Evolutionary conservation across 2,113 vertebrate species (phyloP).

Genomic region (Phainopepla nitens): DNA sequence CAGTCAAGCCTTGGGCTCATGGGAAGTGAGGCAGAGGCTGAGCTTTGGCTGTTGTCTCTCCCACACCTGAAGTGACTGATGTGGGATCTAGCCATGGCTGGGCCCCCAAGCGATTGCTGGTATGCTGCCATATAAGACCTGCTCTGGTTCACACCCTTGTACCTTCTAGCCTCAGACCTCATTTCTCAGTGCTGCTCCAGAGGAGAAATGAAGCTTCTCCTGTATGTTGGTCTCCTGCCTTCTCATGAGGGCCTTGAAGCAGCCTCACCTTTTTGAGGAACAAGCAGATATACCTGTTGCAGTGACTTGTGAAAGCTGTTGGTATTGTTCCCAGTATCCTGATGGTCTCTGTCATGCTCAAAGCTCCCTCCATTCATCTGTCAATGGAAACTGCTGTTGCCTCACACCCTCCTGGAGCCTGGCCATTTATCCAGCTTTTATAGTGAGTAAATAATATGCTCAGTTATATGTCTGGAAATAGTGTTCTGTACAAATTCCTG

Average conservation of each 20-base stretch:
- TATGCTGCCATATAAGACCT: neutral
- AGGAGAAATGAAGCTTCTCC: neutral
- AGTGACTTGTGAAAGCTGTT: neutral
- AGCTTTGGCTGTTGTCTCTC: neutral
- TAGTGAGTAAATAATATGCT: constrained; percentile 59
- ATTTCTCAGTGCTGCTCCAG: neutral
- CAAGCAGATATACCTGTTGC: neutral
- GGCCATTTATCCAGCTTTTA: constrained; percentile 55
- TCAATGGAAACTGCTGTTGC: neutral
- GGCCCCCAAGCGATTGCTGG: neutral
- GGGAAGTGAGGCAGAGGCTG: neutral
- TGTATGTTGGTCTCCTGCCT: neutral
- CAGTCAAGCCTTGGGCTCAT: neutral
- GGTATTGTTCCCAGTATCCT: neutral
- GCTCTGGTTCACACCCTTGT: neutral
- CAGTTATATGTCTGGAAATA: constrained; percentile 55
- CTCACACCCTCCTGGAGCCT: constrained; percentile 13
- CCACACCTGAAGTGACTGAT: neutral
- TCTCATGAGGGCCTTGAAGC: neutral
- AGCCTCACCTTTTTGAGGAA: neutral
- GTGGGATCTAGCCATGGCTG: neutral
- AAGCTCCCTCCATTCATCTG: constrained; percentile 34
- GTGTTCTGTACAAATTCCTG: constrained; percentile 59
- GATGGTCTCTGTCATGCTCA: neutral
- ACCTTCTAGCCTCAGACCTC: neutral